Conservation (phyloP, 1,140 invertebrate species). For the Zaprionus vittiger region DNA sequence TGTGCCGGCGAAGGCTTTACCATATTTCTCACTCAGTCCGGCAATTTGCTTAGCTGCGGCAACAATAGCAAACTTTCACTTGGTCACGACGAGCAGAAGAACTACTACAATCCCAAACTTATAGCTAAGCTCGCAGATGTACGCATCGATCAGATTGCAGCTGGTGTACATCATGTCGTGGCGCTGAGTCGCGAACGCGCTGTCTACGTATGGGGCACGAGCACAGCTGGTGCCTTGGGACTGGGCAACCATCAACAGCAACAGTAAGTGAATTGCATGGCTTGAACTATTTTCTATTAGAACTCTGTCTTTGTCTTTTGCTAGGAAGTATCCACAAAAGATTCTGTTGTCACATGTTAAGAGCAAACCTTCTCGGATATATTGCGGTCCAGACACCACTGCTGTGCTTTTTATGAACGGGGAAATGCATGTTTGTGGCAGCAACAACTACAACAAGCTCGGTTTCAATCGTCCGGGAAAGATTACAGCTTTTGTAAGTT, state of each 20-base stretch:
- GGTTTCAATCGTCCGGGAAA: constrained; percentile 85
- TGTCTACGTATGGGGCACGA: constrained; percentile 90
- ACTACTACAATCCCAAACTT: constrained; percentile 87
- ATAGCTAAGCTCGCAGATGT: constrained; percentile 87
- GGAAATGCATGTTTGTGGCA: constrained; percentile 88
- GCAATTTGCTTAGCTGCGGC: constrained; percentile 90
- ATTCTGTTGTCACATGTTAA: constrained; percentile 84
- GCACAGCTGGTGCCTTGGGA: constrained; percentile 88
- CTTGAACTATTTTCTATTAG: not conserved
- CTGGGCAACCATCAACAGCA: constrained; percentile 87
- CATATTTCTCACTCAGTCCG: constrained; percentile 89
- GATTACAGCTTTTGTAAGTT: constrained; percentile 75
- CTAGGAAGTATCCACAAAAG: constrained; percentile 74
- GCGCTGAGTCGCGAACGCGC: constrained; percentile 87
- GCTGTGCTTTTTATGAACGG: constrained; percentile 88
- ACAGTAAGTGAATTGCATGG: constrained; percentile 52
- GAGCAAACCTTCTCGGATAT: constrained; percentile 85
- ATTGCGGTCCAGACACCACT: constrained; percentile 88
- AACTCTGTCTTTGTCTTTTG: not conserved
- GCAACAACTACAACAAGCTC: constrained; percentile 89
- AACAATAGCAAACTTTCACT: constrained; percentile 88
- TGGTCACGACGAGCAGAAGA: constrained; percentile 88
- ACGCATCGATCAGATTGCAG: constrained; percentile 87
- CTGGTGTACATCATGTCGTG: constrained; percentile 89
- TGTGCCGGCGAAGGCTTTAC: constrained; percentile 87